A percentile compares a stretch with the other conserved stretches of the same genome.
These are phyloP conservation scores for Rhodinocichla rosea DNA, from an alignment of 2,113 vertebrate genomes.

Conservation along the genomic window DNA sequence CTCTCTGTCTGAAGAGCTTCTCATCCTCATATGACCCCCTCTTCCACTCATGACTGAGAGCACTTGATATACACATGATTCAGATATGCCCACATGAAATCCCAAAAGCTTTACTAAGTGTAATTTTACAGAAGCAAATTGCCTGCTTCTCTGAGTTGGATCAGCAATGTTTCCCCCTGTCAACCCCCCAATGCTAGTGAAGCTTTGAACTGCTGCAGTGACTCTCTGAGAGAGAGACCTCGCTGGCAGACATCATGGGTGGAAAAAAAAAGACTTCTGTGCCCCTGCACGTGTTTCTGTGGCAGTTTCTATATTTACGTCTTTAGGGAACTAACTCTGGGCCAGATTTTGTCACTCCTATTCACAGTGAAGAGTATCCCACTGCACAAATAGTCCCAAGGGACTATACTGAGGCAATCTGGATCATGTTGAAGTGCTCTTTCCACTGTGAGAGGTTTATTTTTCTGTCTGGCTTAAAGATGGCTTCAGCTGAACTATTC, in stretches of 20 bases:
- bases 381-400: not conserved
- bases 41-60: not conserved
- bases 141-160: not conserved
- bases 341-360: slow-evolving; percentile 45
- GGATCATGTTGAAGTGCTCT: not conserved
- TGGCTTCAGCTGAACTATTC: not conserved
- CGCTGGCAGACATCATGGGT: not conserved
- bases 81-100: not conserved
- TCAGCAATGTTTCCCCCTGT: not conserved
- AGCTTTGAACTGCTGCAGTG: not conserved
- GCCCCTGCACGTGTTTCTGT: not conserved
- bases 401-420: not conserved
- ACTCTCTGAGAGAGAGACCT: not conserved
- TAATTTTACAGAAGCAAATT: slow-evolving; percentile 29
- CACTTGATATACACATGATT: not conserved
- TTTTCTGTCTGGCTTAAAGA: slow-evolving; percentile 14
- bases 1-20: not conserved
- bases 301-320: slow-evolving; percentile 25
- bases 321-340: slow-evolving; percentile 3
- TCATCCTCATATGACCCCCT: not conserved
- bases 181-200: not conserved
- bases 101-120: not conserved
- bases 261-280: not conserved
- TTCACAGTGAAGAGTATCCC: slow-evolving; percentile 7
- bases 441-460: not conserved